Evolutionary conservation across 2,113 vertebrate species (phyloP).

Genomic region (Meriones unguiculatus): DNA sequence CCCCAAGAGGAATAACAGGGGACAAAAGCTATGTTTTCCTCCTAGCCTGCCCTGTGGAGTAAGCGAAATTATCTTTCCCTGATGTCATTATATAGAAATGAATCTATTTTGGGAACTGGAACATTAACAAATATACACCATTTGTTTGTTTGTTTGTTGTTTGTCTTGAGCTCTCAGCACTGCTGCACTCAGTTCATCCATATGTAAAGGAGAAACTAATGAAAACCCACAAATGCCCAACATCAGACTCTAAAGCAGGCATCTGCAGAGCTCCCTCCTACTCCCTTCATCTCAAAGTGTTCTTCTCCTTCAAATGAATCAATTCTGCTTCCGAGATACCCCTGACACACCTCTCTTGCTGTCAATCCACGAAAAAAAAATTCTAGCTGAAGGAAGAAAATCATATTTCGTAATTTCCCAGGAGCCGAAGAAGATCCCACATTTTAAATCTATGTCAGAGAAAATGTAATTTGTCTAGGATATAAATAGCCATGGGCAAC

Average conservation of each 20-base stretch:
- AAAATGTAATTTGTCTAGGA: neutral
- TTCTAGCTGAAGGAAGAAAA: conserved; percentile 54
- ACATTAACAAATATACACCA: neutral
- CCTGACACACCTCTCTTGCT: neutral
- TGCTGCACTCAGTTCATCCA: neutral
- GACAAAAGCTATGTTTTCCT: neutral
- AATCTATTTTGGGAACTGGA: neutral
- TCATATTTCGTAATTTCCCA: neutral
- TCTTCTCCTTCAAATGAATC: conserved; percentile 45
- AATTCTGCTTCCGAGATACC: neutral
- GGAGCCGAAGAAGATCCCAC: neutral
- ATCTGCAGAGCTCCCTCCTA: neutral
- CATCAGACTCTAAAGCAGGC: conserved; percentile 16
- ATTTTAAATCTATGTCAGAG: conserved; percentile 15
- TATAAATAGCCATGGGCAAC: neutral
- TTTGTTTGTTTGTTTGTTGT: neutral
- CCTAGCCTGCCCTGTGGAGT: neutral
- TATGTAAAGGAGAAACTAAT: neutral
- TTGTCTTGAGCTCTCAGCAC: neutral
- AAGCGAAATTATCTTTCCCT: neutral
- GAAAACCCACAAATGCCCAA: conserved; percentile 34
- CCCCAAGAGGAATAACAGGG: neutral
- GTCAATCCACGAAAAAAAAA: neutral
- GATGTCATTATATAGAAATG: neutral
- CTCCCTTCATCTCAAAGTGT: neutral